Evolutionary conservation across 2,113 vertebrate genomes (phyloP).

Genomic region (Oreochromis aureus): DNA sequence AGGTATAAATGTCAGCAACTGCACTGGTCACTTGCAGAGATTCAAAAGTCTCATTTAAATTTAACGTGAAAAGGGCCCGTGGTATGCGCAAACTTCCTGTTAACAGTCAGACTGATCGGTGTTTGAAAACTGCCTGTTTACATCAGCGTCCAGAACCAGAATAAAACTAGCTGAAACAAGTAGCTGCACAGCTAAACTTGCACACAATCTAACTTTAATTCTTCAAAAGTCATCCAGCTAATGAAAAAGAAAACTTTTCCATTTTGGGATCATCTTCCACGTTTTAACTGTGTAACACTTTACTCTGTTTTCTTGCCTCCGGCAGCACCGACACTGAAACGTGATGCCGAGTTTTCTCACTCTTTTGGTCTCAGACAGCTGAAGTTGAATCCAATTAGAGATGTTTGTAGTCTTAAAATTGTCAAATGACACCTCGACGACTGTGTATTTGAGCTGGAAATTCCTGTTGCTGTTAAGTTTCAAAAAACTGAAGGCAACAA

Average conservation of each 20-base stretch:
- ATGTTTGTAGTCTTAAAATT: background rate
- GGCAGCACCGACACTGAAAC: background rate
- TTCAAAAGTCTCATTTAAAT: background rate
- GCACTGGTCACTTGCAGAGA: background rate
- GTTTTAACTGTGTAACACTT: background rate
- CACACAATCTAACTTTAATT: background rate
- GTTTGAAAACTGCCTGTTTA: background rate
- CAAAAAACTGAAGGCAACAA: background rate
- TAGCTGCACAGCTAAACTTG: background rate
- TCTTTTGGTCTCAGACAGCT: background rate
- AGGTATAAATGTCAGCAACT: background rate
- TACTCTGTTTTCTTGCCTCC: background rate
- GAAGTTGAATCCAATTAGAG: background rate
- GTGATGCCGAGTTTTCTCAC: background rate
- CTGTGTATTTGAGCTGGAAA: background rate
- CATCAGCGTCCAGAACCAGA: background rate
- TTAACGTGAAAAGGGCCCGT: background rate
- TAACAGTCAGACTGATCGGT: background rate
- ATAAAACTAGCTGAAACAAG: background rate
- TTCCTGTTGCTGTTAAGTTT: background rate
- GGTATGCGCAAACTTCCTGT: background rate
- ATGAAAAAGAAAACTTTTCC: background rate
- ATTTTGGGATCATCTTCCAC: background rate
- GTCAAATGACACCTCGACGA: background rate
- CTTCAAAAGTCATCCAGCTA: background rate